Base-by-base conservation (phyloP, 1,140 invertebrate species). In the Vollenhovia emeryi region DNA sequence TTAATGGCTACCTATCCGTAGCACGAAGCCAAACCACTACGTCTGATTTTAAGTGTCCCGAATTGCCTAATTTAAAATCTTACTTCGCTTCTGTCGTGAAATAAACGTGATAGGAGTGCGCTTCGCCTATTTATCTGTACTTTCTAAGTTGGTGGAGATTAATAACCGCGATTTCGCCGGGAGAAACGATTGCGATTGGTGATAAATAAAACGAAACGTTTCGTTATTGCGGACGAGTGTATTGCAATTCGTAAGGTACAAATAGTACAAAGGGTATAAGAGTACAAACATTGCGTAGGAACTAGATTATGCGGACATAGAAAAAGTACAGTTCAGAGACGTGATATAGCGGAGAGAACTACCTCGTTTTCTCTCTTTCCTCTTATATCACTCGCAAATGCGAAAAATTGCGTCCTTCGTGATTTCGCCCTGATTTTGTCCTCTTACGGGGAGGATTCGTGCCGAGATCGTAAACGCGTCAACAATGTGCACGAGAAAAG, bases 241-340 rank as follows among this genome's bases (percentile, higher is more conserved):
- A 94, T 94, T 95, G 93, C 93, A 93, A 94, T 94, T 94, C 90
- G 90, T 92, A 93, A 94, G 94, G 94, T 95, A 95, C 94, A 95
- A 94, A 94, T 93, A 94, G 94, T 95, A 94, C 92, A 95, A 94
- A 95, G 94, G 93, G 91, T 95, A 95, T 94, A 94, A 94, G 93
- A 95, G 92, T 95, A 95, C 93, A 95, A 95, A 95, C 91, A 94
- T 94, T 94, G 93, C 93, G 90, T 94, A 95, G 94, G 94, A 95
- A 94, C 93, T 95, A 94, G 93, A 94, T 90, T 94, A 94, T 94
- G 93, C 91, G 94, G 93, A 95, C 93, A 94, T 94, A 92, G 92
- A 93, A 94, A 93, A 92, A 94, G 90, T 94, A 94, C 92, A 94
- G 92, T 90, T 91, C 90, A 92, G 88, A 92, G 88, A 92, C 86